Conservation (phyloP, 2,113 vertebrate species). For the Chloroceryle aenea region DNA sequence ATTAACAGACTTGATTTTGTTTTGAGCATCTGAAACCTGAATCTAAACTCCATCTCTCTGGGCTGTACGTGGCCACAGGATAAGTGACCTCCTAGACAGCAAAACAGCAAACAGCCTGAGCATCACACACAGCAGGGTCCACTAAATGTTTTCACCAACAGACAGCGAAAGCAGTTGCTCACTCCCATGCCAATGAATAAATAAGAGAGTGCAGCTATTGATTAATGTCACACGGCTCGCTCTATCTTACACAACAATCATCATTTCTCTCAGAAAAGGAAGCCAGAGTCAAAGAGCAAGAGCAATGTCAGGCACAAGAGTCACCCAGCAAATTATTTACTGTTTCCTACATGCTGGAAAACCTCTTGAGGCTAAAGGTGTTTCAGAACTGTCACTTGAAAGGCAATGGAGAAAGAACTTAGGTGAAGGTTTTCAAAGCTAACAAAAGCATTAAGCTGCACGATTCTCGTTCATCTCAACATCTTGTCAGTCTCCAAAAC, state of each 20-base stretch:
- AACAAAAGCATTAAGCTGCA: not conserved
- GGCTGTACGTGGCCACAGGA: not conserved
- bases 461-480: conserved; percentile 8
- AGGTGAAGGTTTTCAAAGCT: conserved; percentile 22
- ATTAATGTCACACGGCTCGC: conserved; percentile 30
- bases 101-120: not conserved
- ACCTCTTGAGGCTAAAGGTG: conserved; percentile 47
- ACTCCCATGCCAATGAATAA: conserved; percentile 53
- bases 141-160: not conserved
- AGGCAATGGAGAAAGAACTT: not conserved
- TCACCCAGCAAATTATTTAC: conserved; percentile 69
- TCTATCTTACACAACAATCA: conserved; percentile 39
- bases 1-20: not conserved
- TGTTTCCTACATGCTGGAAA: conserved; percentile 31
- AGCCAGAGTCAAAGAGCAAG: conserved; percentile 53
- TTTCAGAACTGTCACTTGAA: conserved; percentile 20
- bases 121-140: not conserved
- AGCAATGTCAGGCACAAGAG: conserved; percentile 39
- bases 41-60: not conserved
- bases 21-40: not conserved
- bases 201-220: conserved; percentile 62
- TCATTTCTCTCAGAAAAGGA: conserved; percentile 42
- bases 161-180: not conserved
- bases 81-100: not conserved
- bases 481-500: not conserved